Evolutionary conservation across 2,888 invertebrate genomes (phyloP).

Genomic region (Eudasyphora cyanicolor): DNA sequence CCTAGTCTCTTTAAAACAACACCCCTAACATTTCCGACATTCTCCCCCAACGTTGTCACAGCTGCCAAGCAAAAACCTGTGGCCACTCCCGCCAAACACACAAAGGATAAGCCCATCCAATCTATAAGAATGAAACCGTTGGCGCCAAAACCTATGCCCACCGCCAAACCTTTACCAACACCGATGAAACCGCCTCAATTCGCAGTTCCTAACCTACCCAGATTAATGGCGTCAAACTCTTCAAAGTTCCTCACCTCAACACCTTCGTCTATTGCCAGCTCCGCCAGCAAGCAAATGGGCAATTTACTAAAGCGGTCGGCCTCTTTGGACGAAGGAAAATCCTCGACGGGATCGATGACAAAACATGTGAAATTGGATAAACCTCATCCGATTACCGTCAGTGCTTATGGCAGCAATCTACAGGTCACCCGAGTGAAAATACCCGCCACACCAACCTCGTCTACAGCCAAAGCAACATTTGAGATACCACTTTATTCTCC

Average conservation of each 20-base stretch:
- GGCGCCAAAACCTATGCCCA: constrained; percentile 53
- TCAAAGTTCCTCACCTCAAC: constrained; percentile 68
- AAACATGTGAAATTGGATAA: constrained; percentile 73
- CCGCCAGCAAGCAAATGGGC: constrained; percentile 74
- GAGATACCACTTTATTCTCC: constrained; percentile 70
- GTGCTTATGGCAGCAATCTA: constrained; percentile 55
- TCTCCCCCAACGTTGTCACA: constrained; percentile 56
- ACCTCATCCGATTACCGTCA: constrained; percentile 59
- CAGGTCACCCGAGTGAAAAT: constrained; percentile 60
- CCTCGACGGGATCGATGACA: constrained; percentile 65
- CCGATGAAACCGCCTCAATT: constrained; percentile 70
- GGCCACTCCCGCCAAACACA: constrained; percentile 36
- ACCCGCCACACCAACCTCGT: constrained; percentile 59
- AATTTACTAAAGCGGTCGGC: constrained; percentile 74
- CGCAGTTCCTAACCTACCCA: constrained; percentile 75
- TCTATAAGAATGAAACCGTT: constrained; percentile 51
- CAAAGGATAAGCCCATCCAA: constrained; percentile 45
- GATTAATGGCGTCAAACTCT: constrained; percentile 67
- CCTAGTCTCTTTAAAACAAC: constrained; percentile 78
- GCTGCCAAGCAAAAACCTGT: constrained; percentile 52
- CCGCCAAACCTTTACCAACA: constrained; percentile 23
- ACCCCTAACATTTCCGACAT: constrained; percentile 71
- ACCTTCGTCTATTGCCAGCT: constrained; percentile 77
- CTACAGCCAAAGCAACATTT: constrained; percentile 63
- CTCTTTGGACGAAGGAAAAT: constrained; percentile 74